phyloP scores from a whole-genome alignment of 2,113 vertebrate genomes.

The Anolis sagrei region DNA sequence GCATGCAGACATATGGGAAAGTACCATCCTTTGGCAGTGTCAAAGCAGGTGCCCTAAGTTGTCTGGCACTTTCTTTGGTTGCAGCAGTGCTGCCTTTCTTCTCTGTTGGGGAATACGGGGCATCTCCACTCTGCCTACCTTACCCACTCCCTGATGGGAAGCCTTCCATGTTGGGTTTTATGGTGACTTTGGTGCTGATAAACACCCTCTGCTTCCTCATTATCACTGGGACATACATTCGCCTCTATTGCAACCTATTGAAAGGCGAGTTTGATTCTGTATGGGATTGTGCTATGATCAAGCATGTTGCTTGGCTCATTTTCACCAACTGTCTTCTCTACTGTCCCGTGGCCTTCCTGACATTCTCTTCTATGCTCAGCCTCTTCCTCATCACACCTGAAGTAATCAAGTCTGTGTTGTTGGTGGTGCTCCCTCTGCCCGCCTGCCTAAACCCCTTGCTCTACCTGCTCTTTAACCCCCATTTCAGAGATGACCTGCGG shows the following conservation, averaged over 20 bases:
- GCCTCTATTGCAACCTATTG: slow-evolving; percentile 90
- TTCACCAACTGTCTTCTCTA: slow-evolving; percentile 93
- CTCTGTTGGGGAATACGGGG: slow-evolving; percentile 89
- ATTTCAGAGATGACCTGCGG: slow-evolving; percentile 85
- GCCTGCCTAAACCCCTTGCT: slow-evolving; percentile 94
- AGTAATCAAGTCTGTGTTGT: slow-evolving; percentile 88
- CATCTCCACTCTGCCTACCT: slow-evolving; percentile 91
- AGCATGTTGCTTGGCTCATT: slow-evolving; percentile 95
- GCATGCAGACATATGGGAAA: slow-evolving; percentile 82
- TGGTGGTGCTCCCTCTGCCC: slow-evolving; percentile 90
- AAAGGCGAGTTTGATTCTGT: slow-evolving; percentile 85
- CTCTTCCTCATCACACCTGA: slow-evolving; percentile 90
- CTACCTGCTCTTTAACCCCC: slow-evolving; percentile 90
- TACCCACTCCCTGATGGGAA: slow-evolving; percentile 83
- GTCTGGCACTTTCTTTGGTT: slow-evolving; percentile 82
- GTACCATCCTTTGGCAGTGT: slow-evolving; percentile 80
- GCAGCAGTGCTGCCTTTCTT: slow-evolving; percentile 85
- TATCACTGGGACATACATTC: slow-evolving; percentile 88
- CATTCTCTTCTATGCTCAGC: slow-evolving; percentile 89
- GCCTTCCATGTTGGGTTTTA: slow-evolving; percentile 79
- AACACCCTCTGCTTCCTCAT: slow-evolving; percentile 91
- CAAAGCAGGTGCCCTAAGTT: slow-evolving; percentile 81
- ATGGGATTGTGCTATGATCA: slow-evolving; percentile 93
- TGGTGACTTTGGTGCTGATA: slow-evolving; percentile 83
- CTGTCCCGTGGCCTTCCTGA: slow-evolving; percentile 93